A percentile compares a stretch with the other conserved stretches of the same genome.
Conservation (phyloP, 2,888 invertebrate genomes). For the Holacanthella duospinosa region DNA sequence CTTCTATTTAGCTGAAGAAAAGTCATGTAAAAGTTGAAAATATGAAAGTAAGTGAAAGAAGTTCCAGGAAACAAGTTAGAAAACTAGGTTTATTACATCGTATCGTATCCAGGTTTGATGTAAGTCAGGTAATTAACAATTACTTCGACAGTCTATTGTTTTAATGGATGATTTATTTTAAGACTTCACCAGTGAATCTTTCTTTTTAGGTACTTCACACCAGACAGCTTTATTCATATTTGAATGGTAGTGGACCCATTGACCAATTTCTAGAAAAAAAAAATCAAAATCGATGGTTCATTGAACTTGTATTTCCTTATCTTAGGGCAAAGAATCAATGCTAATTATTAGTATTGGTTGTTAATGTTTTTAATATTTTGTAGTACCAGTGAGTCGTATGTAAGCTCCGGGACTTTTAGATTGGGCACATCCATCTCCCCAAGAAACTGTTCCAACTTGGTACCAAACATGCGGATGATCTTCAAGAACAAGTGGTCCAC, state of each 20-base stretch:
- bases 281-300: too few species aligned
- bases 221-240: conserved; percentile 8
- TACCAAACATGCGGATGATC: conserved; percentile 22
- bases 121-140: too few species aligned
- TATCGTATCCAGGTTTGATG: too few species aligned
- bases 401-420: conserved; percentile 6
- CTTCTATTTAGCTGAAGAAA: too few species aligned
- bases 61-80: neutral
- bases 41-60: neutral
- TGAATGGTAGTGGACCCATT: conserved; percentile 6
- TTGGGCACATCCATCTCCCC: conserved; percentile 14
- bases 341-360: too few species aligned
- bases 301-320: neutral
- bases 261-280: conserved; percentile 8
- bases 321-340: neutral
- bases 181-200: neutral
- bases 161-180: too few species aligned
- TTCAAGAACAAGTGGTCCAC: conserved; percentile 27
- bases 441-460: conserved; percentile 29
- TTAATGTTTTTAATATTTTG: too few species aligned
- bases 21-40: neutral
- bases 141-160: neutral
- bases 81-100: neutral
- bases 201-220: conserved; percentile 6
- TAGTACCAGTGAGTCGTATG: conserved; percentile 7